These are phyloP conservation scores for Apodemia duryi DNA, from an alignment of 2,888 invertebrate species.

Conservation along the genomic window DNA sequence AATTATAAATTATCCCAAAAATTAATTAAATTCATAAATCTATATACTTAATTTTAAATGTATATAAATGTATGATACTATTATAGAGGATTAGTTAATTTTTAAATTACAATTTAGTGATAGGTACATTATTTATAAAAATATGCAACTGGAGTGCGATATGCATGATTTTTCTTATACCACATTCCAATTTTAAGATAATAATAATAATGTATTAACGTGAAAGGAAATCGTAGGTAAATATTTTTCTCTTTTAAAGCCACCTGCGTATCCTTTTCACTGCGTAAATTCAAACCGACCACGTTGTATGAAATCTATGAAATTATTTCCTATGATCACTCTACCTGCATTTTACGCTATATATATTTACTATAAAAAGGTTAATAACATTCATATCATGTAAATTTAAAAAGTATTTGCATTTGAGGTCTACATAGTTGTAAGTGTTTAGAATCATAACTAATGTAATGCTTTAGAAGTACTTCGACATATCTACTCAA, in stretches of 20 bases:
- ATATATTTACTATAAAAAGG: constrained; percentile 66
- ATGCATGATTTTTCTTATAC: constrained; percentile 72
- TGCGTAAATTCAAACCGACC: neutral
- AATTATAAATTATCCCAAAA: constrained; percentile 77
- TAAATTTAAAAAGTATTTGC: constrained; percentile 78
- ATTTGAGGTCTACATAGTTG: constrained; percentile 78
- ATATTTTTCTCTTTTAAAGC: constrained; percentile 12
- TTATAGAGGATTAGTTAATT: constrained; percentile 56
- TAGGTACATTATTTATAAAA: constrained; percentile 39
- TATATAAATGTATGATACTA: constrained; percentile 70
- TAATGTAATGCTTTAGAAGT: constrained; percentile 76
- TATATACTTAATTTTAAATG: constrained; percentile 60
- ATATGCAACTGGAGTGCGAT: constrained; percentile 63
- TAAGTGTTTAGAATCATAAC: constrained; percentile 77
- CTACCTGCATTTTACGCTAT: constrained; percentile 55
- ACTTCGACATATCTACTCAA: constrained; percentile 77
- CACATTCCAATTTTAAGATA: constrained; percentile 67
- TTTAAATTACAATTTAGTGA: constrained; percentile 44
- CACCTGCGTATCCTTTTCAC: neutral
- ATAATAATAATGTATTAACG: constrained; percentile 26
- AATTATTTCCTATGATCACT: constrained; percentile 40
- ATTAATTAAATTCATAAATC: constrained; percentile 66
- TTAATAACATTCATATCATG: constrained; percentile 79
- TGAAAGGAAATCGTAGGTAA: constrained; percentile 6
- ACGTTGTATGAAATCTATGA: constrained; percentile 15